Evolutionary conservation across 2,797 vertebrate species (phyloP).

Genomic region (Ctenosaura bakeri): DNA sequence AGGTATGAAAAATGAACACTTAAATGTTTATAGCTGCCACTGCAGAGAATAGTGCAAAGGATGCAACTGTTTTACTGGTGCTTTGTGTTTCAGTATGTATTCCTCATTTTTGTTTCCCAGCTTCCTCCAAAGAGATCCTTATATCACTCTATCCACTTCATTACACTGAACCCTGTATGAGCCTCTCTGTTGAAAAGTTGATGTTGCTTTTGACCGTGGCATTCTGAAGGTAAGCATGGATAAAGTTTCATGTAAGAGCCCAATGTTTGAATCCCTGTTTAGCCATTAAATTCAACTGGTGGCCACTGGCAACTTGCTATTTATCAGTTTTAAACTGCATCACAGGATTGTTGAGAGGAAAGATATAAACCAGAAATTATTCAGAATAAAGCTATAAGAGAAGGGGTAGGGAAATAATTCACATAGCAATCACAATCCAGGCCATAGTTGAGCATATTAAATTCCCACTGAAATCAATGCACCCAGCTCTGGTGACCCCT

Average conservation of each 20-base stretch:
- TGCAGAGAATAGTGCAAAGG: slow-evolving; percentile 27
- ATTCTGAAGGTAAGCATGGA: neutral
- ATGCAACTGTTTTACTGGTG: neutral
- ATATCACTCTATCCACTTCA: neutral
- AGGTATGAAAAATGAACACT: slow-evolving; percentile 39
- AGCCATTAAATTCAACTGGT: neutral
- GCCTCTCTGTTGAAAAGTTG: neutral
- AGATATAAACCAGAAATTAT: neutral
- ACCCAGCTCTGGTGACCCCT: neutral
- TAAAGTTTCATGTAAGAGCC: neutral
- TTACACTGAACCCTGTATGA: neutral
- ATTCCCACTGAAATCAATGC: neutral
- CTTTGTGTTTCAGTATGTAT: neutral
- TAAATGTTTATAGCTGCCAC: slow-evolving; percentile 26
- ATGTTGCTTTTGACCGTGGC: neutral
- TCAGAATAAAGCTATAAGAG: neutral
- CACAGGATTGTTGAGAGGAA: neutral
- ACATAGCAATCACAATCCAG: neutral
- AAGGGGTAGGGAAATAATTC: neutral
- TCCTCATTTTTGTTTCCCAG: neutral
- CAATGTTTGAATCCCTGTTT: neutral
- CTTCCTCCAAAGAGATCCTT: neutral
- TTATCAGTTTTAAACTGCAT: neutral
- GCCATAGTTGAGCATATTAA: neutral
- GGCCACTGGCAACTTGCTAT: neutral